Percentiles rank a stretch among this genome's conserved stretches.
These are phyloP conservation scores for Limenitis camilla DNA, from an alignment of 2,888 invertebrate genomes.

Conservation along the genomic window DNA sequence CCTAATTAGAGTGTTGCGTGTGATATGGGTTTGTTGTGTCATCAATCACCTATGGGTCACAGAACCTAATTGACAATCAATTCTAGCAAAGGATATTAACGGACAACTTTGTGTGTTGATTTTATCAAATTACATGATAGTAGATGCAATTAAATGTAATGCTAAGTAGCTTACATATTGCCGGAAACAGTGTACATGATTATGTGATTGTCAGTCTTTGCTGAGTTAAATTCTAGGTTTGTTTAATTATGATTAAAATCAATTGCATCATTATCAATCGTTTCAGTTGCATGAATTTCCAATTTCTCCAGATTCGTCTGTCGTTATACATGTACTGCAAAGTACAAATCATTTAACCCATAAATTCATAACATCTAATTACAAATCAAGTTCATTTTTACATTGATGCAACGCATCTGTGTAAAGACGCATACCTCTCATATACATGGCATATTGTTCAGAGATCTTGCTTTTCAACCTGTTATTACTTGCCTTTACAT, in stretches of 20 bases:
- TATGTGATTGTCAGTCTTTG: too few species aligned
- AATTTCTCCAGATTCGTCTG: not conserved
- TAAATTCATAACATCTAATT: slow-evolving; percentile 11
- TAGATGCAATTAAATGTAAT: too few species aligned
- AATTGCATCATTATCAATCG: too few species aligned
- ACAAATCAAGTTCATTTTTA: slow-evolving; percentile 13
- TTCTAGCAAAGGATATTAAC: too few species aligned
- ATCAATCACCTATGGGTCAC: slow-evolving; percentile 15
- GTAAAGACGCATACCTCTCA: slow-evolving; percentile 29
- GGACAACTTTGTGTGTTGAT: too few species aligned
- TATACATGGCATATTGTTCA: slow-evolving; percentile 34
- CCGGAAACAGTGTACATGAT: too few species aligned
- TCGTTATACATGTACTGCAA: not conserved
- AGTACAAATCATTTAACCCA: not conserved
- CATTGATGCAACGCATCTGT: slow-evolving; percentile 15
- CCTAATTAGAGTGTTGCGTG: slow-evolving; percentile 52
- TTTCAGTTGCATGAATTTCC: not conserved
- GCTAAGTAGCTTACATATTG: too few species aligned
- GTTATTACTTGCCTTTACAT: slow-evolving; percentile 37
- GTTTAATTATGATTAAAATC: too few species aligned
- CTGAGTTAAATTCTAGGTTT: too few species aligned
- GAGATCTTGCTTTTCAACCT: slow-evolving; percentile 32
- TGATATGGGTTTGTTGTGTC: slow-evolving; percentile 19
- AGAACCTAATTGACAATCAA: too few species aligned
- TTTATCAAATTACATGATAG: too few species aligned